Conservation (phyloP, 2,113 vertebrate species). For the Taurulus bubalis region DNA sequence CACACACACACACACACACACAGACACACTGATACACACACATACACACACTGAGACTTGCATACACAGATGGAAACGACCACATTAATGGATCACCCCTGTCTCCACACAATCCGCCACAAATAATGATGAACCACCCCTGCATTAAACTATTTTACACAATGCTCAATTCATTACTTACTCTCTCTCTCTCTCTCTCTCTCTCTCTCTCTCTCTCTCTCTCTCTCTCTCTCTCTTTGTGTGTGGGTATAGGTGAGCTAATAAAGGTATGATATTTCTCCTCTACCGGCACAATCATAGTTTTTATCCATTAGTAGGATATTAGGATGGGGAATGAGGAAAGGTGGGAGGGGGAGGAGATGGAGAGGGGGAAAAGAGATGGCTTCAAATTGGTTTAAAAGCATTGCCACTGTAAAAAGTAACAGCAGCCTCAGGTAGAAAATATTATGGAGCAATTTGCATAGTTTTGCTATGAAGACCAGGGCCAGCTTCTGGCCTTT, state of each 20-base stretch:
- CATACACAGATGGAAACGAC: slow-evolving; percentile 80
- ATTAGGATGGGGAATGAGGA: slow-evolving; percentile 71
- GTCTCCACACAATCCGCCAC: slow-evolving; percentile 84
- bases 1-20: slow-evolving; percentile 57
- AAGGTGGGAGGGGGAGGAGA: slow-evolving; percentile 55
- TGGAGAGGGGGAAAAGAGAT: slow-evolving; percentile 50
- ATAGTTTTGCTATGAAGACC: slow-evolving; percentile 41
- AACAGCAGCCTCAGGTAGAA: slow-evolving; percentile 44
- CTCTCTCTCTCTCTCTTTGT: slow-evolving; percentile 16
- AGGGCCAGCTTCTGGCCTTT: slow-evolving; percentile 22
- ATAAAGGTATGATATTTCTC: slow-evolving; percentile 85
- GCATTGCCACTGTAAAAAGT: slow-evolving; percentile 68
- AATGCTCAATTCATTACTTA: slow-evolving; percentile 86
- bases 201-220: slow-evolving; percentile 26
- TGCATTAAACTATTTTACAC: slow-evolving; percentile 87
- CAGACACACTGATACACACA: slow-evolving; percentile 27
- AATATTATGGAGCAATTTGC: slow-evolving; percentile 42
- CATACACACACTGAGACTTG: slow-evolving; percentile 49
- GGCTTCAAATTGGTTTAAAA: slow-evolving; percentile 74
- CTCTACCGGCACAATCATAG: slow-evolving; percentile 78
- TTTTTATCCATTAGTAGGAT: slow-evolving; percentile 83
- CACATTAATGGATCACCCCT: slow-evolving; percentile 87
- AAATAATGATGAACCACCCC: slow-evolving; percentile 89
- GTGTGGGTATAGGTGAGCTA: slow-evolving; percentile 80
- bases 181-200: slow-evolving; percentile 22